A percentile compares a stretch with the other conserved stretches of the same genome.
Conservation (phyloP, 2,113 vertebrate genomes). For the Mobula hypostoma region DNA sequence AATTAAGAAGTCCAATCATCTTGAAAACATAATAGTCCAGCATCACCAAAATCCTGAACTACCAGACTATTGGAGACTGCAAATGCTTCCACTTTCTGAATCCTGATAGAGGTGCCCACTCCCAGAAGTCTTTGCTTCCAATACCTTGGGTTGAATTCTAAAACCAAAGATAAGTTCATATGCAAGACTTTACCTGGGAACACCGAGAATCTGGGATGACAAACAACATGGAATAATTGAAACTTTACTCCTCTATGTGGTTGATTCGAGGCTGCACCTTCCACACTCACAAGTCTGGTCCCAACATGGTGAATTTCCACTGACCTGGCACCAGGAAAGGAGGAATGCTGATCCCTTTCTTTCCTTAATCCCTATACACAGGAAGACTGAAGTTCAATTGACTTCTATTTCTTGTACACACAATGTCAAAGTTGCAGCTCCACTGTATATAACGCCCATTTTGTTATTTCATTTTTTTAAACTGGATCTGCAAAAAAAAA, state of each 20-base stretch:
- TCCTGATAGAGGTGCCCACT: not conserved
- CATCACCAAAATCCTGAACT: too few species aligned
- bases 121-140: not conserved
- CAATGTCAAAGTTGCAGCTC: not conserved
- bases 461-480: not conserved
- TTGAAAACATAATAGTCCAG: too few species aligned
- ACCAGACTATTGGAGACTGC: not conserved
- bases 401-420: not conserved
- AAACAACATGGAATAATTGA: not conserved
- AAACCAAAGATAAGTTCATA: not conserved
- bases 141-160: not conserved
- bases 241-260: not conserved
- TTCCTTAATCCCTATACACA: conserved; percentile 42
- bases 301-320: not conserved
- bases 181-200: not conserved
- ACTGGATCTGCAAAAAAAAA: not conserved
- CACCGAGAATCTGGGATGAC: not conserved
- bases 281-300: not conserved
- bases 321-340: not conserved
- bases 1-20: too few species aligned
- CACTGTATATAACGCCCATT: not conserved
- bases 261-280: not conserved
- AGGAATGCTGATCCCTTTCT: not conserved
- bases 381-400: not conserved
- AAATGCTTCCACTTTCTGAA: not conserved